phyloP scores from a whole-genome alignment of 2,113 vertebrate genomes.

The Haemorhous mexicanus region DNA sequence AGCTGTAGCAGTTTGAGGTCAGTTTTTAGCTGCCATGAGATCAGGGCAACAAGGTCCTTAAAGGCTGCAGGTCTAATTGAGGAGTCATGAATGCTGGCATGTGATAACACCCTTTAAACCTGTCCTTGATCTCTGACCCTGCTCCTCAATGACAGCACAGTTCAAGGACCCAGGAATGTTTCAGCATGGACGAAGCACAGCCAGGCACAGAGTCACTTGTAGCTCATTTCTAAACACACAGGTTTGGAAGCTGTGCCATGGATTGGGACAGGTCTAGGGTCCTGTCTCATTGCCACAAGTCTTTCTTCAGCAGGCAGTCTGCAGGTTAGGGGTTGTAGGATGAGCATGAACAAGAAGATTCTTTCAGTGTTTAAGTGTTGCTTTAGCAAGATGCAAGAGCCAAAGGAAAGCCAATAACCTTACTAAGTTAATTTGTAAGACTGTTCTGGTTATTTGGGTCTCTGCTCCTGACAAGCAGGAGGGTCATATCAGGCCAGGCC shows the following conservation, averaged over 20 bases:
- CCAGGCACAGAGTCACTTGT: not conserved
- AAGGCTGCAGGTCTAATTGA: not conserved
- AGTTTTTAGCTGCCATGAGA: not conserved
- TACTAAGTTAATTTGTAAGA: not conserved
- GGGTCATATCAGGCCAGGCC: not conserved
- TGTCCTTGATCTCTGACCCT: not conserved
- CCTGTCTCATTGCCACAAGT: not conserved
- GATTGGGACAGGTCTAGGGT: not conserved
- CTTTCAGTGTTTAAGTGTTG: not conserved
- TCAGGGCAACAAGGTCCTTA: not conserved
- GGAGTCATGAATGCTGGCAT: not conserved
- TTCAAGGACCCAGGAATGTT: not conserved
- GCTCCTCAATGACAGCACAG: not conserved
- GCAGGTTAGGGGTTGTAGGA: not conserved
- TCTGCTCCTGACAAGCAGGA: fast-evolving
- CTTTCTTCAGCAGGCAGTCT: not conserved
- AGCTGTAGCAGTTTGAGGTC: not conserved
- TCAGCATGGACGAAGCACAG: not conserved
- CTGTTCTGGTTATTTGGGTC: not conserved
- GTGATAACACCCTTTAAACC: not conserved
- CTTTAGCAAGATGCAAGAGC: not conserved
- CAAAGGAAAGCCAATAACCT: not conserved
- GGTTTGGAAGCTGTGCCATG: not conserved
- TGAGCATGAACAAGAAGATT: fast-evolving
- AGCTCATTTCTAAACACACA: not conserved